Conservation (phyloP, 2,797 vertebrate species). For the Pempheris klunzingeri region DNA sequence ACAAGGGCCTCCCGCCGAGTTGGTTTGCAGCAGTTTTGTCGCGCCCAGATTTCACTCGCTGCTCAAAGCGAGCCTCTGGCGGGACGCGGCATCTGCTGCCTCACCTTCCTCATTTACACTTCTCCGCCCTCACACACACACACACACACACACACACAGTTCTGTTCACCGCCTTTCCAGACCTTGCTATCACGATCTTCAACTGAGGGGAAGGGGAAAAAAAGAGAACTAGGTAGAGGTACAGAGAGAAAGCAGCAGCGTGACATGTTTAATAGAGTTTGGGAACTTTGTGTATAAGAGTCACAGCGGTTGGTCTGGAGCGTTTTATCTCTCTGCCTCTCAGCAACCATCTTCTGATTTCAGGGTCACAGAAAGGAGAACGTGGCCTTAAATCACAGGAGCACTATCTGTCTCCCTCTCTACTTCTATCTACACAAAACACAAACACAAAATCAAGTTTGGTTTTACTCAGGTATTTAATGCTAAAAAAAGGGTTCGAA, state of each 20-base stretch:
- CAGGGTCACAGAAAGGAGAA: constrained; percentile 63
- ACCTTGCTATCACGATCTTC: constrained; percentile 71
- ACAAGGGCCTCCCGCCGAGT: constrained; percentile 98
- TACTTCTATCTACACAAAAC: not conserved
- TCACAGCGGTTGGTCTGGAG: constrained; percentile 74
- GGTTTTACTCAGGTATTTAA: too few relatives aligned
- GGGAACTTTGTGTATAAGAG: constrained; percentile 70
- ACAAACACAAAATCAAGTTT: too few relatives aligned
- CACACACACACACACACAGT: constrained; percentile 64
- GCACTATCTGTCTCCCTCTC: constrained; percentile 4
- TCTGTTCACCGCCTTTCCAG: constrained; percentile 79
- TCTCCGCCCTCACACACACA: constrained; percentile 76
- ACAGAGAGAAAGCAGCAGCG: constrained; percentile 74
- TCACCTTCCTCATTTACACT: constrained; percentile 85
- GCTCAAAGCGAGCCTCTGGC: constrained; percentile 96
- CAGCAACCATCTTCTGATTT: constrained; percentile 54
- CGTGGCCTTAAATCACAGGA: constrained; percentile 42
- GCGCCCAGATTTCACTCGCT: constrained; percentile 97
- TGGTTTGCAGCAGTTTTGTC: constrained; percentile 99
- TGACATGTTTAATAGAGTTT: constrained; percentile 85
- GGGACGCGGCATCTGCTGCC: constrained; percentile 98
- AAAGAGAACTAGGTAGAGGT: constrained; percentile 40
- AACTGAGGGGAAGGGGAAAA: constrained; percentile 48
- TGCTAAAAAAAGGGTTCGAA: too few relatives aligned
- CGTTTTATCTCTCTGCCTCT: constrained; percentile 41